These are phyloP conservation scores for Bombus soroeensis DNA, from an alignment of 1,140 invertebrate species.

Conservation along the genomic window DNA sequence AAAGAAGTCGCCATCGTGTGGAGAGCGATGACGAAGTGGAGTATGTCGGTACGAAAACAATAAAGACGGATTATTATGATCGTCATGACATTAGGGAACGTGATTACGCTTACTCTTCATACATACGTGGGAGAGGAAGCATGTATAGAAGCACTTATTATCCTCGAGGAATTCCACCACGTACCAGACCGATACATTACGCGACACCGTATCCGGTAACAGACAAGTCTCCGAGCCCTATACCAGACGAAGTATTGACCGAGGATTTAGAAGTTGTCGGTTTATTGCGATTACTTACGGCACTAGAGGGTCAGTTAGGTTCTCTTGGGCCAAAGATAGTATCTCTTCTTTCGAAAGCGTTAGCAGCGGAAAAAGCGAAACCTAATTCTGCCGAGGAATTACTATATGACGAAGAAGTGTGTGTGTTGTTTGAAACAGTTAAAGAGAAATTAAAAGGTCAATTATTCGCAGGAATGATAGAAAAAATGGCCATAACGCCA, in stretches of 20 bases:
- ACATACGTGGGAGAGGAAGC: constrained; percentile 68
- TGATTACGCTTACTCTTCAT: constrained; percentile 72
- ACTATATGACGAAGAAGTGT: constrained; percentile 87
- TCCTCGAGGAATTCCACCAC: constrained; percentile 48
- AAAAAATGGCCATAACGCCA: constrained; percentile 85
- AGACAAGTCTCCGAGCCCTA: constrained; percentile 72
- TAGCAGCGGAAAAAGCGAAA: constrained; percentile 89
- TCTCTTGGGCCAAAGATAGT: constrained; percentile 91
- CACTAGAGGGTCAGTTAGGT: constrained; percentile 90
- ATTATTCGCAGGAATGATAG: constrained; percentile 89
- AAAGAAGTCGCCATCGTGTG: constrained; percentile 67
- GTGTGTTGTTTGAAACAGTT: constrained; percentile 90
- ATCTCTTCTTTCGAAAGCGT: constrained; percentile 87
- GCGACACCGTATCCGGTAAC: constrained; percentile 73
- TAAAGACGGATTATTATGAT: constrained; percentile 73
- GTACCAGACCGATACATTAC: constrained; percentile 75
- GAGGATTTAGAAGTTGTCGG: constrained; percentile 84
- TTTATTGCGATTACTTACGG: constrained; percentile 89
- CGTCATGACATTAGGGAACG: constrained; percentile 68
- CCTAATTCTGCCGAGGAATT: constrained; percentile 89
- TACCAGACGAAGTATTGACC: constrained; percentile 70
- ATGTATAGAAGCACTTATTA: constrained; percentile 70
- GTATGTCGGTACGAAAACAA: constrained; percentile 78
- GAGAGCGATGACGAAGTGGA: constrained; percentile 81
- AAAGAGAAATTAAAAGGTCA: constrained; percentile 94